Conservation (phyloP, 2,797 vertebrate genomes). For the Stomatorhinus walkeri region DNA sequence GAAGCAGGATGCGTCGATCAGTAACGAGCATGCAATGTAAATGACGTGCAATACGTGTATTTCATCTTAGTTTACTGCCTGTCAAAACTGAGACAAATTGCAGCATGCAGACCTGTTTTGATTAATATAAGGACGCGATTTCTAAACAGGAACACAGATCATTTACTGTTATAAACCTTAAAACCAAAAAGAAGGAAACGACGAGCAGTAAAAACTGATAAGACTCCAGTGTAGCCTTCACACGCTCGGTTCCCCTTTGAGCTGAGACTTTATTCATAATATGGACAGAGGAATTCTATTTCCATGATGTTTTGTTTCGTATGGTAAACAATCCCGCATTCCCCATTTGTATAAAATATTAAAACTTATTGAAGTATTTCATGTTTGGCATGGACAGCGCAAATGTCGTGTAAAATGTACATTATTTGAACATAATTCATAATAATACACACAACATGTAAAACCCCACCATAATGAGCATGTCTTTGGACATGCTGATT, state of each 20-base stretch:
- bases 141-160: not conserved
- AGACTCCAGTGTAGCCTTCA: not conserved
- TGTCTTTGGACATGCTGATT: not conserved
- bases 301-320: not conserved
- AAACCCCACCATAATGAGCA: not conserved
- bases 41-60: not conserved
- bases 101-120: not conserved
- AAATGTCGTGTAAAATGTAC: not conserved
- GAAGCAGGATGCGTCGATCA: not conserved
- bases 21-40: not conserved
- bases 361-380: not conserved
- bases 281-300: not conserved
- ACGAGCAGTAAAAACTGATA: not conserved
- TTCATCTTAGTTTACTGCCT: slow-evolving; percentile 1
- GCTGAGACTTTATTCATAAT: not conserved
- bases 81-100: not conserved
- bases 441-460: not conserved
- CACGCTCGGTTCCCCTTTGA: not conserved
- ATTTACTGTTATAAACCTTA: not conserved
- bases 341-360: not conserved
- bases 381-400: not conserved
- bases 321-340: not conserved
- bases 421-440: not conserved
- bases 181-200: not conserved
- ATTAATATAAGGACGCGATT: not conserved